phyloP scores from a whole-genome alignment of 2,797 vertebrate species.

The Malacoctenus gilli region DNA sequence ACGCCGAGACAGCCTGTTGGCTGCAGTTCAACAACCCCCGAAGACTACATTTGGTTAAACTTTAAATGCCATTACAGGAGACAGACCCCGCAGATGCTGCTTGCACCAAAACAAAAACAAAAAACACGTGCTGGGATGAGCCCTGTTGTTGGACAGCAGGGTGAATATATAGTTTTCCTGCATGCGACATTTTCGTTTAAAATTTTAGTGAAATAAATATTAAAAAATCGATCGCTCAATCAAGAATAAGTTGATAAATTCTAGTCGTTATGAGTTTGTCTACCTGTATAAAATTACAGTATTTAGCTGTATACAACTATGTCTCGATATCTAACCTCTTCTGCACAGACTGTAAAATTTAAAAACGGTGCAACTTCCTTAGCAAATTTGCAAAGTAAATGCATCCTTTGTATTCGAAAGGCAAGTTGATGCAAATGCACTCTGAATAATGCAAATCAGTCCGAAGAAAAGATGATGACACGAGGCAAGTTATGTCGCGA shows the following conservation, averaged over 20 bases:
- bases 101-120: too few species aligned
- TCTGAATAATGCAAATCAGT: background rate
- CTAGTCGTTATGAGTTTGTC: too few species aligned
- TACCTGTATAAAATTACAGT: too few species aligned
- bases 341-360: too few species aligned
- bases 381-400: conserved; percentile 4
- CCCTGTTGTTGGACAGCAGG: background rate
- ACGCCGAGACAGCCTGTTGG: background rate
- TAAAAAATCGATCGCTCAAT: too few species aligned
- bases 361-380: conserved; percentile 1
- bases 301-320: too few species aligned
- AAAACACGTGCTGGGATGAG: background rate
- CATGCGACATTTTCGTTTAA: too few species aligned
- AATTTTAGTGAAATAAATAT: too few species aligned
- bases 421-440: conserved; percentile 4
- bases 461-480: background rate
- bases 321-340: too few species aligned
- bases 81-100: background rate
- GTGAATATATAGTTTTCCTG: background rate
- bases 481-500: conserved; percentile 2
- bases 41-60: background rate
- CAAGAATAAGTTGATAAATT: too few species aligned
- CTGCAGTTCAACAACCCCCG: background rate
- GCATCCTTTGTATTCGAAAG: background rate
- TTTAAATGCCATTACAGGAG: background rate